phyloP scores from a whole-genome alignment of 1,140 invertebrate genomes.

The Colletes latitarsis region DNA sequence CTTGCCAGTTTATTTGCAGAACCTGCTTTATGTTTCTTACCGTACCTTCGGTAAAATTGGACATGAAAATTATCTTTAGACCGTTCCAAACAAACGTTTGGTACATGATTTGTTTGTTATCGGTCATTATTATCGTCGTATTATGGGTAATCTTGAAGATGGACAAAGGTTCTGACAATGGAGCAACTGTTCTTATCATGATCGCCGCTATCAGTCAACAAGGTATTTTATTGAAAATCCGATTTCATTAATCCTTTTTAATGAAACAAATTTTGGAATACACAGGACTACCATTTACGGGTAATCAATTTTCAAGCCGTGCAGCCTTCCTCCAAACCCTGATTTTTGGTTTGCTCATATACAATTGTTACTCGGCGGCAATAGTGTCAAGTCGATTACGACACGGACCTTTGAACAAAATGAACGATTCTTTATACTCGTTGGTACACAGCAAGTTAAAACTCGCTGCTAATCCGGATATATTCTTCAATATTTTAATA shows the following conservation, averaged over 20 bases:
- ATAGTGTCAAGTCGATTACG: conserved; percentile 57
- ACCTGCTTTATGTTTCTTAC: conserved; percentile 67
- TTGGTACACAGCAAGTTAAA: conserved; percentile 40
- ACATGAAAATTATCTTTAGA: conserved; percentile 46
- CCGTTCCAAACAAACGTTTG: conserved; percentile 56
- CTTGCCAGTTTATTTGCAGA: conserved; percentile 32
- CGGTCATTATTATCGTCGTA: conserved; percentile 15
- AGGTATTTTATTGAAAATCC: conserved; percentile 50
- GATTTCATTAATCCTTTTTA: not conserved
- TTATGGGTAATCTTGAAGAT: conserved; percentile 40
- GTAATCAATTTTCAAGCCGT: conserved; percentile 41
- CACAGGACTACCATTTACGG: conserved; percentile 38
- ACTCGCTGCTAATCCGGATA: conserved; percentile 18
- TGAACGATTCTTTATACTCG: conserved; percentile 58
- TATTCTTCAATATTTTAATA: conserved; percentile 44
- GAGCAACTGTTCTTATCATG: conserved; percentile 42
- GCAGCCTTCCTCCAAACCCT: conserved; percentile 47
- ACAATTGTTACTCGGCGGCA: conserved; percentile 56
- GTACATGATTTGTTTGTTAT: conserved; percentile 40
- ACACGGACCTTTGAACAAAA: conserved; percentile 45
- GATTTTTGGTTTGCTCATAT: conserved; percentile 55
- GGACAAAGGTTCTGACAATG: conserved; percentile 21
- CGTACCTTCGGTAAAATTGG: conserved; percentile 36
- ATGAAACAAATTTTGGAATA: not conserved
- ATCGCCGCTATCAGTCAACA: conserved; percentile 68